Evolutionary conservation across 92 coral and sea anemone species (phyloP).

Genomic region (Umimayanthus kanabou): DNA sequence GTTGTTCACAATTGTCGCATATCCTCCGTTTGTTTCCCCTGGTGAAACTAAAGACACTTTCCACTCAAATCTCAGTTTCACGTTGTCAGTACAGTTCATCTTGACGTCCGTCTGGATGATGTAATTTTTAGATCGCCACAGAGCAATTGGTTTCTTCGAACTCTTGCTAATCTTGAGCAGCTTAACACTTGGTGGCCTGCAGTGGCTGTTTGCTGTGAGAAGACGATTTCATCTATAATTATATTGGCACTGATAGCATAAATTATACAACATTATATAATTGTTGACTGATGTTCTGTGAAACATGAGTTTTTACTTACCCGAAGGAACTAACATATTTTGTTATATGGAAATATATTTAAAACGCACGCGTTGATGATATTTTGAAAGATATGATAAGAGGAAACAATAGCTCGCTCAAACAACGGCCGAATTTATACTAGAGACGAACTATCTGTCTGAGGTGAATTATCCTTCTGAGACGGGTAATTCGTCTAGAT

Average conservation of each 20-base stretch:
- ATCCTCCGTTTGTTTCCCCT: not conserved
- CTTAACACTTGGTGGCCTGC: constrained; percentile 24
- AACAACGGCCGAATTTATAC: too few species aligned
- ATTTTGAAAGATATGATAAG: too few species aligned
- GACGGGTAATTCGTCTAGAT: too few species aligned
- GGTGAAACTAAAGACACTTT: constrained; percentile 1
- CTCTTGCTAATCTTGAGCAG: constrained; percentile 18
- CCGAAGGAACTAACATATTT: too few species aligned
- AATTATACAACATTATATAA: not conserved
- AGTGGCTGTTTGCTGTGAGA: not conserved
- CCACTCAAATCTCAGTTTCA: constrained; percentile 40
- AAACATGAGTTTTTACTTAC: too few species aligned
- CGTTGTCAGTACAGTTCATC: constrained; percentile 27
- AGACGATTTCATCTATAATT: not conserved
- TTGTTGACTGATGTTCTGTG: too few species aligned
- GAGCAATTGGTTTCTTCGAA: not conserved
- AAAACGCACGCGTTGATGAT: too few species aligned
- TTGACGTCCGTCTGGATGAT: constrained; percentile 57
- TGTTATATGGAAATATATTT: too few species aligned
- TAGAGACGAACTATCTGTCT: too few species aligned
- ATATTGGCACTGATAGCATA: not conserved
- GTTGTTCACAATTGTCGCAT: constrained; percentile 26
- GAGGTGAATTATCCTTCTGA: too few species aligned
- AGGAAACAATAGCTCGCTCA: too few species aligned
- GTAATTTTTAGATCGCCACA: constrained; percentile 58